Evolutionary conservation across 2,888 invertebrate genomes (phyloP).

Genomic region (Hololepta plana): DNA sequence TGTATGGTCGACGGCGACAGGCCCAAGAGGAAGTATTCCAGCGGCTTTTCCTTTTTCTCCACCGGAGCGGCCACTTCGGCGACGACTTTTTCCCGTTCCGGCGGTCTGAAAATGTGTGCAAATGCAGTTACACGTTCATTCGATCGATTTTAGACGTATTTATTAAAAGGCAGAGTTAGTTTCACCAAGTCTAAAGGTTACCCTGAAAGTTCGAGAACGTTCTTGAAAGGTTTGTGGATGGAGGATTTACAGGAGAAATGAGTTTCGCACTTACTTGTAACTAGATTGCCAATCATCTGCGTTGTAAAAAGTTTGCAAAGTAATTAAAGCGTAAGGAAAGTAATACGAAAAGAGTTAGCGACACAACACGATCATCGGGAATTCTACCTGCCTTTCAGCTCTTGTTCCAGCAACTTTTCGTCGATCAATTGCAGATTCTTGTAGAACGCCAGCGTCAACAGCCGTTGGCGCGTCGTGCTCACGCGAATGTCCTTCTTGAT

Average conservation of each 20-base stretch:
- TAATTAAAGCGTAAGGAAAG: no score
- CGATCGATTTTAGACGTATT: no score
- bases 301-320: no score
- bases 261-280: no score
- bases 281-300: no score
- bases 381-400: constrained; percentile 34
- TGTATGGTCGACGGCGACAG: constrained; percentile 23
- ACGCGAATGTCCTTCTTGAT: constrained; percentile 18
- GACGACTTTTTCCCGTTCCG: constrained; percentile 15
- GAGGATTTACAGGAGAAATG: no score
- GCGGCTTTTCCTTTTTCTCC: constrained; percentile 19
- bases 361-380: no score
- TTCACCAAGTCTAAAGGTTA: no score
- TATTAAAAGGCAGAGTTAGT: no score
- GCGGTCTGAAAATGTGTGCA: constrained; percentile 15
- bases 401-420: constrained; percentile 37
- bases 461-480: constrained; percentile 42
- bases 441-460: constrained; percentile 37
- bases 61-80: constrained; percentile 11
- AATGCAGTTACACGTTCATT: background rate
- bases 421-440: constrained; percentile 36
- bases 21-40: constrained; percentile 31
- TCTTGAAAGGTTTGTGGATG: no score
- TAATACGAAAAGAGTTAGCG: no score
- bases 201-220: no score